Base-by-base conservation (phyloP, 2,888 invertebrate species). In the Capitulum mitella region DNA sequence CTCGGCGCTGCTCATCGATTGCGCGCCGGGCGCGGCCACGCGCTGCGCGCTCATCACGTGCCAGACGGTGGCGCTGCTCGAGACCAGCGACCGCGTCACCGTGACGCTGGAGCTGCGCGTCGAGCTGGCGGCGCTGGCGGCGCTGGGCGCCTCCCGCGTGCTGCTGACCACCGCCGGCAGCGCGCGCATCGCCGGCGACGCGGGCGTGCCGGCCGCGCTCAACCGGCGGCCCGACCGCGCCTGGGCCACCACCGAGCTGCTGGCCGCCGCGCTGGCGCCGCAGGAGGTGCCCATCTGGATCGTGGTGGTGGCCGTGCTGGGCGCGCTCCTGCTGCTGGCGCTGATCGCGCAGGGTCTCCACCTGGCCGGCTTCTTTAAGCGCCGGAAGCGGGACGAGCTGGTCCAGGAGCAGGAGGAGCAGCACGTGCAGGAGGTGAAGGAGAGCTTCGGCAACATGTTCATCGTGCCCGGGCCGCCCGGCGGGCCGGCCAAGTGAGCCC, bases 291-390 rank as follows among this genome's bases (percentile, higher is more conserved):
- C 58, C 48, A n/a, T n/a, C 51, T 79, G 61, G 78, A 46, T 61
- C 22, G 32, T 78, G 64, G 64, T 79, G 34, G 48, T 75, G 34
- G 46, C 75, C n/a, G 46, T 78, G 75, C 29, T 78, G 46, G 78
- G 46, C 34, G 48, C 58, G 3, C 48, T 78, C 5, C 34, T 78
- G 40, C 46, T 78, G 75, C 74, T 78, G 48, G 75, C 75, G 32
- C 74, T 64, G 10, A 32, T 78, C 48, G 14, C 70, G 75, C 34
- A 43, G 58, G 32, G 70, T 6, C 74, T 78, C 22, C 19, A 26
- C 51, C 14, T 46, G 46, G 43, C 43, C 14, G 75, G 75, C 46
- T 75, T 75, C 75, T 75, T 75, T 46, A 10, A 46, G 75, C 75
- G 75, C 43, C 8, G 5, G 26, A 43, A 26, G 40, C 16, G 12